phyloP scores from a whole-genome alignment of 1,140 invertebrate genomes.

The Steinernema khuongi region DNA sequence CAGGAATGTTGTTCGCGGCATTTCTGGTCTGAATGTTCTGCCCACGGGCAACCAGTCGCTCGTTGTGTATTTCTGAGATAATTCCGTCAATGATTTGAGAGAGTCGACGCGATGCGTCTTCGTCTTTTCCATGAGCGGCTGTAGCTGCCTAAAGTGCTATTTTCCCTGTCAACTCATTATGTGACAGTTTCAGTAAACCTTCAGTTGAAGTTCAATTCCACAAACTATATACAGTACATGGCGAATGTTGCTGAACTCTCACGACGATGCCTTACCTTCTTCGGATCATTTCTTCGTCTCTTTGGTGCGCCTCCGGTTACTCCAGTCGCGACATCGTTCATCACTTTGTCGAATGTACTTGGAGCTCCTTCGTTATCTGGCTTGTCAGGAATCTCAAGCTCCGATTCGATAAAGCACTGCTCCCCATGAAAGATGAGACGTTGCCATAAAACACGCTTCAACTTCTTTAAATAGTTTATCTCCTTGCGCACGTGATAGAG shows the following conservation, averaged over 20 bases:
- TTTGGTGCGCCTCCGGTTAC: background rate
- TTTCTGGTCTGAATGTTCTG: background rate
- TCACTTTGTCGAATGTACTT: background rate
- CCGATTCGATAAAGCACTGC: background rate
- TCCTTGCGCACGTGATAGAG: slow-evolving; percentile 8
- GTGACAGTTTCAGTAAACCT: no score
- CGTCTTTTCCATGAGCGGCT: background rate
- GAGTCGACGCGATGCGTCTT: background rate
- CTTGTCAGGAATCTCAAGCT: background rate
- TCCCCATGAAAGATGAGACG: background rate
- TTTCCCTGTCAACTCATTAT: no score
- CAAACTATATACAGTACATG: background rate
- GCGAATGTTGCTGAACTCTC: background rate
- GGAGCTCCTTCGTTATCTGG: background rate
- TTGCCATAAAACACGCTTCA: slow-evolving; percentile 3
- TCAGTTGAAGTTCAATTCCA: background rate
- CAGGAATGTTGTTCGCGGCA: background rate
- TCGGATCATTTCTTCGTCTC: background rate
- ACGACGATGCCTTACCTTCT: background rate
- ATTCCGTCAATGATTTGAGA: background rate
- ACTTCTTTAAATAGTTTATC: background rate
- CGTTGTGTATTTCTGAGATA: background rate
- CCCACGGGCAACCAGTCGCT: background rate
- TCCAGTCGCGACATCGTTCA: background rate
- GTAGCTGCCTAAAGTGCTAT: background rate